phyloP scores from a whole-genome alignment of 1,140 invertebrate genomes.

The Bombyx mori region ASM3026992v2 NC_085122.1:11611501-11612000 shows the following conservation, averaged over 20 bases:
- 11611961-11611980: no score
- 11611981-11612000: no score
- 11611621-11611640: slow-evolving; percentile 91
- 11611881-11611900: no score
- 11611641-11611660: slow-evolving; percentile 88
- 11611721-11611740: slow-evolving; percentile 95
- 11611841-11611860: no score
- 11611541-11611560: background rate
- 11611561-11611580: slow-evolving; percentile 70
- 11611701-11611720: slow-evolving; percentile 83
- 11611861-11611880: no score
- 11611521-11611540: no score
- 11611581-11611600: slow-evolving; percentile 77
- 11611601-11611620: slow-evolving; percentile 82
- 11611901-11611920: no score
- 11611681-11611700: slow-evolving; percentile 81
- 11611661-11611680: slow-evolving; percentile 89
- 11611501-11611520: no score
- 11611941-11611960: no score
- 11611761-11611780: slow-evolving; percentile 88
- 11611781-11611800: slow-evolving; percentile 75
- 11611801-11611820: background rate
- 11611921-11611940: no score
- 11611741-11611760: slow-evolving; percentile 88
- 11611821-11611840: no score